These are phyloP conservation scores for Potorous gilbertii DNA, from an alignment of 2,797 vertebrate species.

Conservation along the genomic window DNA sequence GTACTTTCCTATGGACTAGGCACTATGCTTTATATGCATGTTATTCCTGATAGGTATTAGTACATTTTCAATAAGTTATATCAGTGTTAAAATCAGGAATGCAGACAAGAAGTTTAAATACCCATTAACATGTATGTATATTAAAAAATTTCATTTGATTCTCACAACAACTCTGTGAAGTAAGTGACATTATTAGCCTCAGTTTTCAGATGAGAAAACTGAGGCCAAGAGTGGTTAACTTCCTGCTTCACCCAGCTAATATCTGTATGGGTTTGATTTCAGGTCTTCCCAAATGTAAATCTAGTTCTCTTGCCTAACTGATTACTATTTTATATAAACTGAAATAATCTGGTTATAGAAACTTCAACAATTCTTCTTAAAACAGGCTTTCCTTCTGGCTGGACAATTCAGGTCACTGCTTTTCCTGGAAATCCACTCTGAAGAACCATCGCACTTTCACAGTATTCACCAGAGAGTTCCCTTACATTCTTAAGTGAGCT, in stretches of 20 bases:
- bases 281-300: background rate
- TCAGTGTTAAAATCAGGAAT: background rate
- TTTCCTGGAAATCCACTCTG: conserved; percentile 6
- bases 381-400: background rate
- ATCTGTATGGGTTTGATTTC: background rate
- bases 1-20: background rate
- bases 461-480: conserved; percentile 18
- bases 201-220: background rate
- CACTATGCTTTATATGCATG: background rate
- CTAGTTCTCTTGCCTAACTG: background rate
- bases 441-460: conserved; percentile 22
- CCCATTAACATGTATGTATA: background rate
- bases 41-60: background rate
- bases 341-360: conserved; percentile 49
- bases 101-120: background rate
- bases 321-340: background rate
- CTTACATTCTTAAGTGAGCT: conserved; percentile 26
- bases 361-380: conserved; percentile 26
- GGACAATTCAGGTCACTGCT: conserved; percentile 7
- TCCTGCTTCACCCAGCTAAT: background rate
- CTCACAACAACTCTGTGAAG: background rate
- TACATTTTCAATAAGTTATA: conserved; percentile 21
- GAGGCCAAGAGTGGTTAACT: background rate
- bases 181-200: background rate
- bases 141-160: background rate